Evolutionary conservation across 2,797 vertebrate genomes (phyloP).

Genomic region (Sitta carolinensis): DNA sequence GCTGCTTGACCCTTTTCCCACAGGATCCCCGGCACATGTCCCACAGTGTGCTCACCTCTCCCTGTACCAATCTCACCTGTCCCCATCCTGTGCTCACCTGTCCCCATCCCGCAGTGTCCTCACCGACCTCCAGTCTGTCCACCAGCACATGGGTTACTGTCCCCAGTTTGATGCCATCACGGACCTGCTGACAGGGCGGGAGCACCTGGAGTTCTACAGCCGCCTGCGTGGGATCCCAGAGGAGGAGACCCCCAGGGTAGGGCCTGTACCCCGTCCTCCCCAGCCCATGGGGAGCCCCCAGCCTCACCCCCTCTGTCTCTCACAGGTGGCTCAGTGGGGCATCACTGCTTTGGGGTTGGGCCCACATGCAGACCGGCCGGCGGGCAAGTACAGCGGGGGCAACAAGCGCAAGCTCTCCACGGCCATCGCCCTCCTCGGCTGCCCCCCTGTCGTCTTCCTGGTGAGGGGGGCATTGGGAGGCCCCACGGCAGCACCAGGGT

Average conservation of each 20-base stretch:
- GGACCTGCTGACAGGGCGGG: slow-evolving; percentile 85
- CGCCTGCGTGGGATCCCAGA: slow-evolving; percentile 84
- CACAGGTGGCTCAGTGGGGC: slow-evolving; percentile 82
- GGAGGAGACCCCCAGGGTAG: slow-evolving; percentile 81
- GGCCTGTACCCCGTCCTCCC: fast-evolving
- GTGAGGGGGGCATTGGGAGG: too few relatives aligned
- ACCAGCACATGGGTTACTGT: slow-evolving; percentile 92
- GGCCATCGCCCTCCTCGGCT: slow-evolving; percentile 87
- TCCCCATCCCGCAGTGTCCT: slow-evolving; percentile 73
- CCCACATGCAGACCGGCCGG: slow-evolving; percentile 78
- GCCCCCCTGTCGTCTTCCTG: slow-evolving; percentile 87
- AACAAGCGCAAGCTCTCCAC: slow-evolving; percentile 93
- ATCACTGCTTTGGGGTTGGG: slow-evolving; percentile 83
- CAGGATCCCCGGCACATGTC: too few relatives aligned
- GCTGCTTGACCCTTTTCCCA: too few relatives aligned
- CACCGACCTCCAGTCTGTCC: slow-evolving; percentile 81
- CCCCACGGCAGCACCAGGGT: too few relatives aligned
- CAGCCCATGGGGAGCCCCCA: slow-evolving; percentile 20
- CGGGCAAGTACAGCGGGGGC: slow-evolving; percentile 89
- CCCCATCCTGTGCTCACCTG: background rate
- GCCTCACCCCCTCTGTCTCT: background rate
- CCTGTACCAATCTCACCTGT: background rate
- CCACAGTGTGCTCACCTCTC: background rate
- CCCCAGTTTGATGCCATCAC: slow-evolving; percentile 90
- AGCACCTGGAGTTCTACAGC: slow-evolving; percentile 90